phyloP scores from a whole-genome alignment of 2,797 vertebrate species.

The Coregonus suidteri region DNA sequence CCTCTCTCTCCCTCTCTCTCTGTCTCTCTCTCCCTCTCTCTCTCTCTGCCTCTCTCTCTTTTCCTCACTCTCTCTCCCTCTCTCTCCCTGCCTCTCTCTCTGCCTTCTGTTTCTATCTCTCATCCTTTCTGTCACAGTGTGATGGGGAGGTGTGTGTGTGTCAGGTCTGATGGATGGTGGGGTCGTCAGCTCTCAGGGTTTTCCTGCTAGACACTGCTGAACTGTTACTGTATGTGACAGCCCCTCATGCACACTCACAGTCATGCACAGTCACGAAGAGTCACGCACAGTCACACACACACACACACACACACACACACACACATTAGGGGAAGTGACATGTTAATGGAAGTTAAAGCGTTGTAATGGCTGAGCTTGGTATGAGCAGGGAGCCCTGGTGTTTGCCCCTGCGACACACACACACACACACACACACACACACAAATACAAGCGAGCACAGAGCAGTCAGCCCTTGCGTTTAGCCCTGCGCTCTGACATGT shows the following conservation, averaged over 20 bases:
- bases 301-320: not conserved
- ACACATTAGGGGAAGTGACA: constrained; percentile 71
- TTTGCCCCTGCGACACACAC: constrained; percentile 44
- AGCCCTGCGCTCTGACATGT: constrained; percentile 54
- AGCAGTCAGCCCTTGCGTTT: constrained; percentile 51
- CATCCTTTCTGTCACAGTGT: not conserved
- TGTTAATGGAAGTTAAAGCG: constrained; percentile 76
- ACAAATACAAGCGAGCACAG: constrained; percentile 41
- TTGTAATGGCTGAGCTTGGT: constrained; percentile 67
- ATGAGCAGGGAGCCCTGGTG: constrained; percentile 52
- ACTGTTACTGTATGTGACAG: constrained; percentile 71
- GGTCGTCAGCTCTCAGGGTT: constrained; percentile 69
- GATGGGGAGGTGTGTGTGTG: constrained; percentile 62
- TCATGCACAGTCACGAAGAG: not conserved
- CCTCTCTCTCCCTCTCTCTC: no score
- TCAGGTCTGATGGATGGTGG: constrained; percentile 68
- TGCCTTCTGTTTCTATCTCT: not conserved
- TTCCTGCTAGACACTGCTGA: constrained; percentile 65
- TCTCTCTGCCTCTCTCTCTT: no score
- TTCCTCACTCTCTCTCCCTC: not conserved
- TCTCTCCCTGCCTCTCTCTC: not conserved
- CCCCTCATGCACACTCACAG: constrained; percentile 43
- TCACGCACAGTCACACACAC: not conserved
- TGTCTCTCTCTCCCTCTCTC: no score
- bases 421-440: no score